Base-by-base conservation (phyloP, 2,113 vertebrate species). In the Pygoscelis antarcticus region DNA sequence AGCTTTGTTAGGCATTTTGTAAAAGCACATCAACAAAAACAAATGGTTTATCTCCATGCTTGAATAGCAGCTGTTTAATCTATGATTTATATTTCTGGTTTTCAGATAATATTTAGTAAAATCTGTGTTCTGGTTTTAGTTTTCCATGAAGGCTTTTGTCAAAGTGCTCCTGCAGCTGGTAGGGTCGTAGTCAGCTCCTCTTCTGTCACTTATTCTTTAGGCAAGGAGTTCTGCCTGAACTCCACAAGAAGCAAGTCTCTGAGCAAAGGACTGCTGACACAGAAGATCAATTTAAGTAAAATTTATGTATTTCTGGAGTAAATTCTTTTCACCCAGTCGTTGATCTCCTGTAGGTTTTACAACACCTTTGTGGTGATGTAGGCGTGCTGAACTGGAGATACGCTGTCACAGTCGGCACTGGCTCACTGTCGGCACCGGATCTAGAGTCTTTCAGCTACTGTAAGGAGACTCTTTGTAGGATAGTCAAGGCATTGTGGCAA, bases 381-480 rank as follows among this genome's bases (percentile, higher is more conserved):
- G 61, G 2, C 0, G 1, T 11, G 8, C 44, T 44, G 54, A 69
- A 6, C 27, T 0, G 3, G 42, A 36, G 46, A 18, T 5, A 3
- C 0, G 1, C 38, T 15, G 52, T 36, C 1, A 0, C 10, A 10
- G 20, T 16, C 0, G 0, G 60, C 55, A 1, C 69, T 25, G 87
- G 20, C 42, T 42, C 42, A 0, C 10, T 13, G 20, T 16, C 0
- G 0, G 60, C 55, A 1, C 69, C 21, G 83, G 20, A 2, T 40
- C 40, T 12, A 16, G 25, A 26, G 11, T 3, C 51, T 36, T 16
- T 17, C 61, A 34, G 17, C 52, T 57, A 1, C 46, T 34, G 5
- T 20, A 6, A 32, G 30, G 13, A 65, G 29, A 1, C 1, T n/a
- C 30, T n/a, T 6, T 32, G 71, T 7, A 1, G 74, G 64, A 9